Base-by-base conservation (phyloP, 2,888 invertebrate genomes). In the Lasius fuliginosus region DNA sequence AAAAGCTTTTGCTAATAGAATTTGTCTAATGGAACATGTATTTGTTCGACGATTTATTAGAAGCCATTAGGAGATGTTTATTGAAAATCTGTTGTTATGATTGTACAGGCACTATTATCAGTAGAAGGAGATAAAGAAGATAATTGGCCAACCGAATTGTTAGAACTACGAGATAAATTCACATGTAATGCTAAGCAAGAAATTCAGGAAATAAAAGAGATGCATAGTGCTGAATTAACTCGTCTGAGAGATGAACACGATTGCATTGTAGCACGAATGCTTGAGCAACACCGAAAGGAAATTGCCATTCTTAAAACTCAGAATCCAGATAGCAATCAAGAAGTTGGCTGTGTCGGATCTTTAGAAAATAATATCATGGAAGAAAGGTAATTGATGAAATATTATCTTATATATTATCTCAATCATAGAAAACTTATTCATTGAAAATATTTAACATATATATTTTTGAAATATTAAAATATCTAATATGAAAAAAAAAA, bases 111-210 rank as follows among this genome's bases (percentile, higher is more conserved):
- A 92, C 95, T 98, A 92, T 95, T 97, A 88, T 96, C 96, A 9
- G 97, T 96, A 92, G 97, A 97, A 36, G 96, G 96, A 86, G 96
- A 96, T 77, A 97, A 97, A 93, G 96, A 97, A 94, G 96, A 97
- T 81, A 96, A 96, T 91, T 97, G 97, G 97, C 97, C 98, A 60
- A 95, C 96, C 85, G 98, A 98, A 95, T 95, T 98, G 89, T 95
- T 97, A 75, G 96, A 97, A 88, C 95, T 98, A 58, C 95, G 97
- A 23, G 97, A 97, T 95, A 97, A 96, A 95, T 97, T 98, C 87
- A 96, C 97, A 77, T 96, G 96, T 33, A 97, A 97, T 93, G 96
- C 96, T 92, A 96, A 96, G 93, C 94, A 95, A 85, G 96, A 97
- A 94, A 96, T 97, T 40, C 96, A 95, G 60, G 95, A 96, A 85